Percentiles rank a stretch among this genome's conserved stretches.
These are phyloP conservation scores for roundworm (Caenorhabditis elegans) DNA, from an alignment of 1,140 invertebrate species.

Conservation along the genomic window WBcel235 BX284602.5:5988501-5989000, in stretches of 20 bases:
- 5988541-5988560: background rate
- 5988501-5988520: background rate
- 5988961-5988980: too few species aligned
- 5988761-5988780: background rate
- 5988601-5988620: background rate
- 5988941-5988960: too few species aligned
- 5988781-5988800: too few species aligned
- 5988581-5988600: background rate
- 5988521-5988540: background rate
- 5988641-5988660: background rate
- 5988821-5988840: too few species aligned
- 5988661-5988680: background rate
- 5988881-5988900: too few species aligned
- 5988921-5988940: too few species aligned
- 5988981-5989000: too few species aligned
- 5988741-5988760: constrained; percentile 1
- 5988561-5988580: background rate
- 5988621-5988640: background rate
- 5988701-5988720: constrained; percentile 5
- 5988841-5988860: too few species aligned
- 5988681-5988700: background rate
- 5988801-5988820: too few species aligned
- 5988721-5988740: background rate
- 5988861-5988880: too few species aligned
- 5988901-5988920: too few species aligned